Conservation (phyloP, 1,140 invertebrate species). For the Pachypeltis micranthus region DNA sequence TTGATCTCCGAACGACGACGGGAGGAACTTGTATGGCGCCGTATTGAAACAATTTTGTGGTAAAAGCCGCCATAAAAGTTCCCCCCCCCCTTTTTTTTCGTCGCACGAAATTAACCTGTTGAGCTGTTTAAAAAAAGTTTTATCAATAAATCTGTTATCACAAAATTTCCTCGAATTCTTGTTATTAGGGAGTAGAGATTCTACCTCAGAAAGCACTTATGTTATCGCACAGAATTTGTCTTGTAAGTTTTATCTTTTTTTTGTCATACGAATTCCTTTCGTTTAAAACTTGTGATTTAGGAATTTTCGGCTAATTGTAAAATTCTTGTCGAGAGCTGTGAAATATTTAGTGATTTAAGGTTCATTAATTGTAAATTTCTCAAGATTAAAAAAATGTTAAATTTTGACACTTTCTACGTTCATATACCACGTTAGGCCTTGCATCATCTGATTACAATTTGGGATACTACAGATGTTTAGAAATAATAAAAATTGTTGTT, state of each 20-base stretch:
- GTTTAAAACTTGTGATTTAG: neutral
- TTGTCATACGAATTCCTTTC: neutral
- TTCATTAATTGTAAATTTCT: too few relatives aligned
- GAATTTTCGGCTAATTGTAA: neutral
- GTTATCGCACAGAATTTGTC: neutral
- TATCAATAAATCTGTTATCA: neutral
- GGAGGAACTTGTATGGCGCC: neutral
- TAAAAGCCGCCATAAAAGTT: too few relatives aligned
- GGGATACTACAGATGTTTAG: too few relatives aligned
- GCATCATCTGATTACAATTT: too few relatives aligned
- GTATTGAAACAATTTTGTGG: neutral
- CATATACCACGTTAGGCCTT: too few relatives aligned
- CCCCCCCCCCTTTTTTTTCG: too few relatives aligned
- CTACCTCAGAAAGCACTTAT: neutral
- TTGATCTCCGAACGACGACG: neutral
- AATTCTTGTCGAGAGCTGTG: neutral
- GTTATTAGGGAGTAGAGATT: constrained; percentile 5
- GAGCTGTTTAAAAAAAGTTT: neutral
- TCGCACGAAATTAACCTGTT: neutral
- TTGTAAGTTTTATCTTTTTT: neutral
- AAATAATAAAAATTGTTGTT: too few relatives aligned
- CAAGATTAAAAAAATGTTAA: too few relatives aligned
- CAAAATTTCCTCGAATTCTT: neutral
- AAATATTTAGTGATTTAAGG: too few relatives aligned
- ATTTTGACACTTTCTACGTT: too few relatives aligned